These are phyloP conservation scores for Atta texana DNA, from an alignment of 1,140 invertebrate genomes.

Conservation along the genomic window DNA sequence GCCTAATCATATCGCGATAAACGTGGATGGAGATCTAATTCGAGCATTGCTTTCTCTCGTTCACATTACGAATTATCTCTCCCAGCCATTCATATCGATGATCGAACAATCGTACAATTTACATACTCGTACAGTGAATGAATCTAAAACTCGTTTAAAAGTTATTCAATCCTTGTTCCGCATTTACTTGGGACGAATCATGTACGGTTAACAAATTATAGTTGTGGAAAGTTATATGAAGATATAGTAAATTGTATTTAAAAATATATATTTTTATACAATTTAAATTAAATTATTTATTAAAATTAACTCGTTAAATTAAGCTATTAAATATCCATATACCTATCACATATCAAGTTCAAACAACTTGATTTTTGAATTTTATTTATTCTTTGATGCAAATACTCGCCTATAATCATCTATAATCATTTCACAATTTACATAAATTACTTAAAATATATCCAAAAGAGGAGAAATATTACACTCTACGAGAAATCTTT, in stretches of 20 bases:
- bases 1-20: constrained; percentile 39
- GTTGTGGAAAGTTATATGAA: background rate
- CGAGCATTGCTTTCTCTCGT: constrained; percentile 69
- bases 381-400: background rate
- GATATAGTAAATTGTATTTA: background rate
- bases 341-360: background rate
- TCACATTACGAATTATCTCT: constrained; percentile 34
- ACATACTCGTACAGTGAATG: constrained; percentile 4
- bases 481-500: background rate
- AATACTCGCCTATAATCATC: background rate
- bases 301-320: background rate
- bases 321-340: background rate
- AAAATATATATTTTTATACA: background rate
- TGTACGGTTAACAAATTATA: background rate
- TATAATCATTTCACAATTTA: constrained; percentile 5
- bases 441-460: constrained; percentile 19
- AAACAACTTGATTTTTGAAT: background rate
- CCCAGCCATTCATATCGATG: background rate
- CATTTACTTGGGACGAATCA: background rate
- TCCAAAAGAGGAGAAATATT: background rate
- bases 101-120: constrained; percentile 21
- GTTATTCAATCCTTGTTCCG: background rate
- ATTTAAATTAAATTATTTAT: background rate
- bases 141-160: background rate
- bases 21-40: constrained; percentile 51